Conservation (phyloP, 53 echinoderm and acorn worm genomes). For the Crossaster papposus region DNA sequence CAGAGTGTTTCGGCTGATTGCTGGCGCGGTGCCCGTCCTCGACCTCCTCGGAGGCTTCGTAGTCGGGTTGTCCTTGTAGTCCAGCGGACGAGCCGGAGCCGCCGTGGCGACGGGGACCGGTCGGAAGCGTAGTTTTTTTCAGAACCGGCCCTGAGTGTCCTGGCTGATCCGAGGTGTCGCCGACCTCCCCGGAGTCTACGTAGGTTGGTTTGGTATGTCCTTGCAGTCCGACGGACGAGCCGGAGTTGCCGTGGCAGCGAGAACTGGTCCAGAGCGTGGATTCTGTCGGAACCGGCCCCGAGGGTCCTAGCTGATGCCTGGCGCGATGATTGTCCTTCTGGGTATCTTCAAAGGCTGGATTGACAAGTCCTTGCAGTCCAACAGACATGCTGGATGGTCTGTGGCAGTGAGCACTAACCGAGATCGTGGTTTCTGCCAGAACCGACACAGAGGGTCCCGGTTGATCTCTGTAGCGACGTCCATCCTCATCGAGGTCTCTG, state of each 20-base stretch:
- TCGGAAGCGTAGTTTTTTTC: background rate
- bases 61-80: no score
- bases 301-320: background rate
- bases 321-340: background rate
- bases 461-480: no score
- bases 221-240: background rate
- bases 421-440: background rate
- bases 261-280: background rate
- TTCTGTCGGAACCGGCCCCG: background rate
- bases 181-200: no score
- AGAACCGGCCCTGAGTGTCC: background rate
- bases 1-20: no score
- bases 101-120: background rate
- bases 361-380: background rate
- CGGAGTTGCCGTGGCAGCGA: background rate
- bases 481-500: background rate
- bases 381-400: background rate
- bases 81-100: background rate
- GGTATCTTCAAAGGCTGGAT: background rate
- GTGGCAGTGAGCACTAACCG: no score
- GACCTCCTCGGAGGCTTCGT: no score
- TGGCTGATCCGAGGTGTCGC: background rate
- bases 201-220: no score
- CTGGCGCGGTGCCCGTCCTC: no score
- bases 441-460: background rate